Evolutionary conservation across 2,113 vertebrate genomes (phyloP), one percentile per base, ranked within the genome.

Genomic region (Gopherus evgoodei): DNA sequence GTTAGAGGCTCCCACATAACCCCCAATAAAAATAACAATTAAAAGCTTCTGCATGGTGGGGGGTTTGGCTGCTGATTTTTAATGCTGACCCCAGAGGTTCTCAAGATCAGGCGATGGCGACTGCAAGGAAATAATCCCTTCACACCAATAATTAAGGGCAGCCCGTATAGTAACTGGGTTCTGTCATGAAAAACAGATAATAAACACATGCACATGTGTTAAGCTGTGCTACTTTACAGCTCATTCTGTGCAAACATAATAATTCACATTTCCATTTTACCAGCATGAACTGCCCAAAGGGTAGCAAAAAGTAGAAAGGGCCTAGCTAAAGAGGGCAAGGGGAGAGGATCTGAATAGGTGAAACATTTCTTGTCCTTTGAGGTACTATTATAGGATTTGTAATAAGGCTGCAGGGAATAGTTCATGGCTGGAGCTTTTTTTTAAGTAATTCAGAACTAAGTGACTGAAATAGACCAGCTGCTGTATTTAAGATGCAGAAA

Each of bases 121-220:
- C 95, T 98, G 91, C 95, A 97, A 97, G 95, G 93, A 97, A 96
- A 97, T 98, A 98, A 98, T 98, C 98, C 97, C 97, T 98, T 98
- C 97, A 97, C 98, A 97, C 97, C 97, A 98, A 97, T 98, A 98
- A 98, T 98, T 98, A 98, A 98, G 97, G 97, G 97, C 97, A 98
- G 96, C 91, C 97, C 83, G 91, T 94, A 97, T 89, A 95, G 97
- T 95, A 91, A 98, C 97, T 96, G 97, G 97, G 95, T 96, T 98
- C 97, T 98, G 98, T 98, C 97, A 97, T 98, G 97, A 98, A 98
- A 98, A 98, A 94, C 97, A 98, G 98, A 98, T 97, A 98, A 98
- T 98, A 98, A 98, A 98, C 98, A 98, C 98, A 89, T 98, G 97
- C 96, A 96, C 98, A 98, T 81, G 98, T 98, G 98, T 98, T 98